A percentile compares a stretch with the other conserved stretches of the same genome.
Conservation (phyloP, 2,113 vertebrate genomes). For the Regulus satrapa region DNA sequence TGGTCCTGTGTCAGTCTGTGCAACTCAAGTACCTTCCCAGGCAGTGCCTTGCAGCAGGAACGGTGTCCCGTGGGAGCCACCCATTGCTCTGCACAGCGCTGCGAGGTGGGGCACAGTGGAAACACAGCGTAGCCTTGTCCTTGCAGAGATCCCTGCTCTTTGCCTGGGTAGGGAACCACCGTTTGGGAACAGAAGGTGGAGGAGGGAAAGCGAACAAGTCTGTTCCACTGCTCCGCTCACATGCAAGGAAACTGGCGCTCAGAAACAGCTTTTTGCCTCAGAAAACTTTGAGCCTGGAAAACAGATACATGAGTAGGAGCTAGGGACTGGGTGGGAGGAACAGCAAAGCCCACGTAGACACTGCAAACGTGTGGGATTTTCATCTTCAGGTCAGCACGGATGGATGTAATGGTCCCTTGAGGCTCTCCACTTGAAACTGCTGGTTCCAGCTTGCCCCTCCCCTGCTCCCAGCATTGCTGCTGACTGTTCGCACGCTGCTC, state of each 20-base stretch:
- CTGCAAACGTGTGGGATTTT: constrained; percentile 26
- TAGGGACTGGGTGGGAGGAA: neutral
- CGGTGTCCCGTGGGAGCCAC: neutral
- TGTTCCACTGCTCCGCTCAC: accelerated
- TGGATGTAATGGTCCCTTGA: neutral
- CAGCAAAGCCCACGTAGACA: neutral
- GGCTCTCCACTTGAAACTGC: neutral
- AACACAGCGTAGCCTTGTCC: neutral
- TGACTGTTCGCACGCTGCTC: accelerated
- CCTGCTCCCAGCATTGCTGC: neutral
- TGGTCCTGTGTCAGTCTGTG: neutral
- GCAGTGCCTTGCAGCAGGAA: neutral
- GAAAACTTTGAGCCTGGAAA: neutral
- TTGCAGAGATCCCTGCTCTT: neutral
- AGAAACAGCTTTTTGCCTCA: neutral
- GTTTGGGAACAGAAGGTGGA: neutral
- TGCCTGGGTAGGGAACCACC: neutral
- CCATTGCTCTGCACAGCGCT: neutral
- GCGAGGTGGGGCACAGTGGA: neutral
- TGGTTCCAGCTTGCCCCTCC: neutral
- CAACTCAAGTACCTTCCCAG: neutral
- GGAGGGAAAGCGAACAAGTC: neutral
- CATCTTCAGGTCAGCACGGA: neutral
- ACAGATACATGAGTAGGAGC: neutral
- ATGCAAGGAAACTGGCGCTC: neutral